Conservation (phyloP, 2,888 invertebrate species). For the Unio delphinus region DNA sequence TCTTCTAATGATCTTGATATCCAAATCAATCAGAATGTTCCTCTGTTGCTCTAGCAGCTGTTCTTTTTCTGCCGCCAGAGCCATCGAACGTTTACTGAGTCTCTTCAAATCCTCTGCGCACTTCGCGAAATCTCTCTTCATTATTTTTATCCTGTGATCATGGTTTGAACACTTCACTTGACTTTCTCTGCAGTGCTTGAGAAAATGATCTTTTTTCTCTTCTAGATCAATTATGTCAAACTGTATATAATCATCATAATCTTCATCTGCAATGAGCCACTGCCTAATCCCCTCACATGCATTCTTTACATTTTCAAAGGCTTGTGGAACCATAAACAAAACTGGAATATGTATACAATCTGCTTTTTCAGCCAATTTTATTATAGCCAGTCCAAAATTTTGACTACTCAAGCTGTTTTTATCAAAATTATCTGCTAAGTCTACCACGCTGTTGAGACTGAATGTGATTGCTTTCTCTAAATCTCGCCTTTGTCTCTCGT, state of each 20-base stretch:
- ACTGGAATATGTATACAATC: slow-evolving; percentile 56
- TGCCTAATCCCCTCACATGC: slow-evolving; percentile 48
- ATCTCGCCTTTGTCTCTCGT: slow-evolving; percentile 57
- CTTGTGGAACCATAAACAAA: slow-evolving; percentile 56
- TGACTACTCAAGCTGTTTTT: slow-evolving; percentile 45
- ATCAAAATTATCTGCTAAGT: slow-evolving; percentile 59
- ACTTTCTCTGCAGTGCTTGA: slow-evolving; percentile 35
- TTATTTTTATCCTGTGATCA: slow-evolving; percentile 51
- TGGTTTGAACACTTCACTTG: slow-evolving; percentile 46
- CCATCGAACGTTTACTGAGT: slow-evolving; percentile 42
- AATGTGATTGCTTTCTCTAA: slow-evolving; percentile 43
- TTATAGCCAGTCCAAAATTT: slow-evolving; percentile 53
- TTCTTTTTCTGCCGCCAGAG: slow-evolving; percentile 43
- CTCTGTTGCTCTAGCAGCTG: slow-evolving; percentile 43
- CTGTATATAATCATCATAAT: slow-evolving; percentile 55
- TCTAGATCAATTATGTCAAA: slow-evolving; percentile 56
- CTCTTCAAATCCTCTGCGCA: slow-evolving; percentile 46
- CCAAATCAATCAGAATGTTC: slow-evolving; percentile 53
- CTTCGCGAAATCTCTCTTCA: slow-evolving; percentile 40
- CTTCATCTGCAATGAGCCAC: slow-evolving; percentile 60
- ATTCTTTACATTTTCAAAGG: slow-evolving; percentile 57
- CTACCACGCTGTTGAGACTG: slow-evolving; percentile 48
- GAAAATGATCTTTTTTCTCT: slow-evolving; percentile 39
- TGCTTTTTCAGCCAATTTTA: slow-evolving; percentile 48
- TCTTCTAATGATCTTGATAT: slow-evolving; percentile 50